These are phyloP conservation scores for Bothrops jararaca DNA, from an alignment of 2,113 vertebrate genomes.

Conservation along the genomic window DNA sequence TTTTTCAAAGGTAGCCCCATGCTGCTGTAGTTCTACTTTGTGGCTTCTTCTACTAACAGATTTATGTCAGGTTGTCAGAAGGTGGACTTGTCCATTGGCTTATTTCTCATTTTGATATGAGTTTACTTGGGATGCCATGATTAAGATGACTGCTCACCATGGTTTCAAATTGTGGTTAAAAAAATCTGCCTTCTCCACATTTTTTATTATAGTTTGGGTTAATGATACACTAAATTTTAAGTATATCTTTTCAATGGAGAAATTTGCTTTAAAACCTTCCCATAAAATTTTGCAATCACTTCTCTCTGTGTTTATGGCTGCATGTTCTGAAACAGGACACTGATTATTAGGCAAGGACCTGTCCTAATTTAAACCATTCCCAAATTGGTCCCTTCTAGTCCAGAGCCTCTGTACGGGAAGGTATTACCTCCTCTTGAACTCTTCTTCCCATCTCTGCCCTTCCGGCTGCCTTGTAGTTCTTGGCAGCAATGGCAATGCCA, in stretches of 20 bases:
- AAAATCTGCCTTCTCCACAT: neutral
- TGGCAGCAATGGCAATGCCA: neutral
- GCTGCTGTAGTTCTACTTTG: neutral
- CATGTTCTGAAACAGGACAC: neutral
- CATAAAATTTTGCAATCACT: neutral
- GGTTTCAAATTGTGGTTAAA: neutral
- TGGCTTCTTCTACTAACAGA: neutral
- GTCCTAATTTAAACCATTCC: neutral
- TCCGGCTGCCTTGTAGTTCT: neutral
- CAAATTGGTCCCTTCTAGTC: neutral
- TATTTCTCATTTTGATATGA: neutral
- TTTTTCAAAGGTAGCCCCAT: too few species aligned
- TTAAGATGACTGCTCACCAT: neutral
- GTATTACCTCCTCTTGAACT: neutral
- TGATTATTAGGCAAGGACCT: neutral
- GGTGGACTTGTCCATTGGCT: neutral
- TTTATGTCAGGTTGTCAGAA: neutral
- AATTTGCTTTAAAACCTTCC: neutral
- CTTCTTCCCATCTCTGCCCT: neutral
- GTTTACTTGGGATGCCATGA: neutral
- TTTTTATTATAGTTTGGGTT: neutral
- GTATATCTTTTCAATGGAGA: neutral
- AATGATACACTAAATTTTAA: neutral
- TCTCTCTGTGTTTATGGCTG: neutral
- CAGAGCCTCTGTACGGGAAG: neutral